Percentiles rank a stretch among this genome's conserved stretches.
Evolutionary conservation across 2,797 vertebrate species (phyloP).

Genomic region (Falco concolor): DNA sequence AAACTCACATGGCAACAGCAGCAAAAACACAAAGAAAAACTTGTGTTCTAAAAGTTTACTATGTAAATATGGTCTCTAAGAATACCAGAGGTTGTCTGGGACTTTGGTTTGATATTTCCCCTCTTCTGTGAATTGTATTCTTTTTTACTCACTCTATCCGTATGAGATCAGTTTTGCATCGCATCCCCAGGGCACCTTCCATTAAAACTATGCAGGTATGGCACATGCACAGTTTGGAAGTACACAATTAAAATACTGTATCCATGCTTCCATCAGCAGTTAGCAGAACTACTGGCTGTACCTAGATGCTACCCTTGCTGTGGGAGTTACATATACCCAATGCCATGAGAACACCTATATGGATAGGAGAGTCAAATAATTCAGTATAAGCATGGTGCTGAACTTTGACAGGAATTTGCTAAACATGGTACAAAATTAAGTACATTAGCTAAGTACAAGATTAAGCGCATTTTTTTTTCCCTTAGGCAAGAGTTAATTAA

Average conservation of each 20-base stretch:
- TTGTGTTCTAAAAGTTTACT: neutral
- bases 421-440: neutral
- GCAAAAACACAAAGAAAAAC: neutral
- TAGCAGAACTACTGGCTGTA: neutral
- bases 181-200: neutral
- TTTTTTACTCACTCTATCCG: neutral
- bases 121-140: neutral
- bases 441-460: neutral
- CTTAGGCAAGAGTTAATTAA: neutral
- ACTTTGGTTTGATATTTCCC: neutral
- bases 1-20: neutral
- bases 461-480: neutral
- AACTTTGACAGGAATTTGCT: neutral
- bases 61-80: neutral
- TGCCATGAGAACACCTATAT: neutral
- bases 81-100: neutral
- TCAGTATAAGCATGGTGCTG: neutral
- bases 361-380: neutral
- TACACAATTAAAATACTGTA: neutral
- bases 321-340: neutral
- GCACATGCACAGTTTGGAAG: neutral
- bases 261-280: neutral
- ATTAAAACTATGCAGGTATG: neutral
- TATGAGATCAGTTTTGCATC: neutral
- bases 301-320: neutral